These are phyloP conservation scores for Tetragonula clypearis DNA, from an alignment of 1,140 invertebrate species.

Conservation along the genomic window DNA sequence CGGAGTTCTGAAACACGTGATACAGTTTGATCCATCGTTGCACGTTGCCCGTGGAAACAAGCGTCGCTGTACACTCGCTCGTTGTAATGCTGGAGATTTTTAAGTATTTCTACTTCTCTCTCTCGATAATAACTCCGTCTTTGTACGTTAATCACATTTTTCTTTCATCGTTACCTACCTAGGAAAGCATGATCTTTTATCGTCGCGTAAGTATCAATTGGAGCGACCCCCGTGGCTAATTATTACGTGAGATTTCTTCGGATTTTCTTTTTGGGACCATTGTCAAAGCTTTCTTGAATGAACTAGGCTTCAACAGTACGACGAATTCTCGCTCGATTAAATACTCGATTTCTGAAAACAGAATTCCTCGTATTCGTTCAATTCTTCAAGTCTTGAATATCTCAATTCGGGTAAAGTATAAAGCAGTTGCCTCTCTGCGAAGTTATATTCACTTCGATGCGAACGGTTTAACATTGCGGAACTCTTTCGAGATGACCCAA, in stretches of 20 bases:
- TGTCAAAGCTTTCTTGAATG: background rate
- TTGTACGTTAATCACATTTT: background rate
- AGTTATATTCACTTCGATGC: background rate
- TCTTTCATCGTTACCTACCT: background rate
- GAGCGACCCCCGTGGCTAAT: no score
- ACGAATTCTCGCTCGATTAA: no score
- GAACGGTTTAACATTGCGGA: background rate
- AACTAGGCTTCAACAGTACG: no score
- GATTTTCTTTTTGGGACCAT: no score
- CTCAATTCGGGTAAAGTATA: background rate
- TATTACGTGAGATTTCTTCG: background rate
- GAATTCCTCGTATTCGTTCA: background rate
- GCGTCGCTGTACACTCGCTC: background rate
- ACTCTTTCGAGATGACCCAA: background rate
- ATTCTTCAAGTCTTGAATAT: background rate
- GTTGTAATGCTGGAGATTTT: background rate
- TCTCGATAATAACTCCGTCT: no score
- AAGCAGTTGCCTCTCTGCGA: background rate
- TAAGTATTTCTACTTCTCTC: background rate
- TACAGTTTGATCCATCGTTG: slow-evolving; percentile 68
- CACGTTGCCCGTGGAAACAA: slow-evolving; percentile 65
- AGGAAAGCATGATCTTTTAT: background rate
- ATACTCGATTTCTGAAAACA: no score
- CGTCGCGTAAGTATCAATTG: background rate
- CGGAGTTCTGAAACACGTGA: slow-evolving; percentile 48